phyloP scores from a whole-genome alignment of 2,888 invertebrate species.

The Trisateles emortualis region DNA sequence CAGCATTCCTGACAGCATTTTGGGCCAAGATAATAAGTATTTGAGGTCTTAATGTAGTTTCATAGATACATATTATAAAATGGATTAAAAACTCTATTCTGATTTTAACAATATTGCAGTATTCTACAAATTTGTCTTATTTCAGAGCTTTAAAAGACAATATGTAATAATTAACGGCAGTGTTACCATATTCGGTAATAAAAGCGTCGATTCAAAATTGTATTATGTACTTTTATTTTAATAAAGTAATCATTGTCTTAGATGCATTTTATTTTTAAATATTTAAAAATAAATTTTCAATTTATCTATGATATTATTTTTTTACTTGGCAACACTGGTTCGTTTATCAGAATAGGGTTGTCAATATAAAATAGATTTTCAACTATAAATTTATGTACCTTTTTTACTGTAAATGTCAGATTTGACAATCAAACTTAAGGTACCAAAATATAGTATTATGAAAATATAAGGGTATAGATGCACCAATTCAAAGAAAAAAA shows the following conservation, averaged over 20 bases:
- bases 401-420: constrained; percentile 42
- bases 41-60: constrained; percentile 45
- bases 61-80: constrained; percentile 44
- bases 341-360: constrained; percentile 47
- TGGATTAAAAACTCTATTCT: constrained; percentile 52
- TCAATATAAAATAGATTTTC: constrained; percentile 30
- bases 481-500: constrained; percentile 67
- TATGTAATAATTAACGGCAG: constrained; percentile 10
- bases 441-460: constrained; percentile 65
- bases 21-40: constrained; percentile 54
- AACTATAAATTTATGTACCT: constrained; percentile 30
- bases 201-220: constrained; percentile 38
- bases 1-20: constrained; percentile 70
- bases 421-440: constrained; percentile 49
- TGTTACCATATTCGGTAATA: constrained; percentile 35
- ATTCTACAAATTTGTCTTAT: constrained; percentile 20
- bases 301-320: constrained; percentile 14
- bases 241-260: constrained; percentile 35
- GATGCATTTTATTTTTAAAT: constrained; percentile 39
- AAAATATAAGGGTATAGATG: constrained; percentile 64
- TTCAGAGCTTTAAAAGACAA: background rate
- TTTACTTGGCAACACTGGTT: constrained; percentile 17
- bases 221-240: constrained; percentile 41
- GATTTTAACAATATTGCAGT: constrained; percentile 43
- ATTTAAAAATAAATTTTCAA: constrained; percentile 19